phyloP scores from a whole-genome alignment of 2,888 invertebrate genomes.

The Spodoptera littoralis region DNA sequence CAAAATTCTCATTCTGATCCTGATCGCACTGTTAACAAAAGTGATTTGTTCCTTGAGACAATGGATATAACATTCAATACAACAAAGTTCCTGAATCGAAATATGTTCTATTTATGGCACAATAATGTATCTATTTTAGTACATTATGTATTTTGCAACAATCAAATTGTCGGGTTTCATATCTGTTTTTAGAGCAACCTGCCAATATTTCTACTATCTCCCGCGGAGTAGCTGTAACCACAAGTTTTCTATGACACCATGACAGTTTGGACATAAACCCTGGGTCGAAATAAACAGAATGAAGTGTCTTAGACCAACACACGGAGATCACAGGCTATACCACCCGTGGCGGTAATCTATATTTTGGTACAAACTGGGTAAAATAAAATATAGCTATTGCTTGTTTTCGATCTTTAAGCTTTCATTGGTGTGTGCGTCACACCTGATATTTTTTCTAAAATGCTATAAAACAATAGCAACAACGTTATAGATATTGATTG shows the following conservation, averaged over 20 bases:
- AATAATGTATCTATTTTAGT: slow-evolving; percentile 4
- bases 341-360: too few relatives aligned
- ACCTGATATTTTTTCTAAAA: too few relatives aligned
- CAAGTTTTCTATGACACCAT: slow-evolving; percentile 22
- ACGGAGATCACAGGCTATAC: neutral
- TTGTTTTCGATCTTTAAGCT: too few relatives aligned
- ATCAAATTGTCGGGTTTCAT: slow-evolving; percentile 26
- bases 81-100: neutral
- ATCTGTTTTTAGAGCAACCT: slow-evolving; percentile 23
- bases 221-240: slow-evolving; percentile 31
- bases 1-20: neutral
- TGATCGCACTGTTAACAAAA: too few relatives aligned
- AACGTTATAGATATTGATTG: too few relatives aligned
- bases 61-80: too few relatives aligned
- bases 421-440: too few relatives aligned
- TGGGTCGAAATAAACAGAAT: slow-evolving; percentile 19
- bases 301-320: slow-evolving; percentile 9
- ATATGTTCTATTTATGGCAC: neutral
- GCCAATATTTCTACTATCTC: slow-evolving; percentile 30
- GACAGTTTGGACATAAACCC: slow-evolving; percentile 41
- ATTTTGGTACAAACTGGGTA: too few relatives aligned
- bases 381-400: too few relatives aligned
- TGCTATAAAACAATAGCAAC: too few relatives aligned
- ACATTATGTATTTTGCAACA: slow-evolving; percentile 12
- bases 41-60: too few relatives aligned